Conservation (phyloP, 2,888 invertebrate species). For the Podabrus alpinus region DNA sequence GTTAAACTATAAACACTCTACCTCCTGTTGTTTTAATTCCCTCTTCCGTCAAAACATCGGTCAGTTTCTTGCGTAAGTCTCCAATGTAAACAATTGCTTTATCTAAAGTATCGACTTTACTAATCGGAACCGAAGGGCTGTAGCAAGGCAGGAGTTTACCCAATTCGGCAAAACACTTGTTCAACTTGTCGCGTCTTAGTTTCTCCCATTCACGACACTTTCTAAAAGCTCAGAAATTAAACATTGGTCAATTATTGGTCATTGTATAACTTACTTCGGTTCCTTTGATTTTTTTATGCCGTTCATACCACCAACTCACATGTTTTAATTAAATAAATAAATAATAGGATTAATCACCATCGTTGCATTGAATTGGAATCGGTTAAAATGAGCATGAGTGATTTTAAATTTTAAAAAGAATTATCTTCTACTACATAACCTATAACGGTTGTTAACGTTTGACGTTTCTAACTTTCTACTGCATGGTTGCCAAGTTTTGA, state of each 20-base stretch:
- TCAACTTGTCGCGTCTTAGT: slow-evolving; percentile 69
- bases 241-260: neutral
- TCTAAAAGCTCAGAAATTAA: slow-evolving; percentile 6
- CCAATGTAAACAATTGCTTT: slow-evolving; percentile 51
- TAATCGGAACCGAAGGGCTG: slow-evolving; percentile 53
- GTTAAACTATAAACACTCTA: neutral
- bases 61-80: slow-evolving; percentile 51
- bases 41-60: slow-evolving; percentile 26
- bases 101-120: slow-evolving; percentile 54
- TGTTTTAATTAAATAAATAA: neutral
- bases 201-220: slow-evolving; percentile 69
- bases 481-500: neutral
- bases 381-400: neutral
- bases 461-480: neutral
- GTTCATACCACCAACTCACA: neutral
- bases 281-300: neutral
- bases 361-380: neutral
- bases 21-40: slow-evolving; percentile 16
- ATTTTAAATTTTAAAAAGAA: neutral
- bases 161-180: slow-evolving; percentile 58
- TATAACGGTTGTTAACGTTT: neutral
- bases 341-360: neutral
- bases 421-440: neutral
- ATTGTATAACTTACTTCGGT: neutral
- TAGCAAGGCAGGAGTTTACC: slow-evolving; percentile 59